Conservation (phyloP, 2,113 vertebrate genomes). For the Callopanchax toddi region DNA sequence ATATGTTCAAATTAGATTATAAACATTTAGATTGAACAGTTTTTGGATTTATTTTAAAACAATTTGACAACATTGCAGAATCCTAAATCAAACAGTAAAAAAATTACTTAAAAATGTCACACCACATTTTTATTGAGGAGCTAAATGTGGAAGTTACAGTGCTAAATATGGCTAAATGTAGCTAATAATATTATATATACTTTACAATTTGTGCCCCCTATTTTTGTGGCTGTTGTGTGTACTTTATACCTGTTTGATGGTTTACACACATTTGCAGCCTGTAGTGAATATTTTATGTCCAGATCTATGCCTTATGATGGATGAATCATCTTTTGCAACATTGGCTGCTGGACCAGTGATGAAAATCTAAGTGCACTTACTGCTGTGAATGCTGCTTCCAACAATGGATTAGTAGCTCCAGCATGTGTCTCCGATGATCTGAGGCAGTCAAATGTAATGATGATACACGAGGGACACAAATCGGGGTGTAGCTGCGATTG, state of each 20-base stretch:
- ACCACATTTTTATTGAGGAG: too few species aligned
- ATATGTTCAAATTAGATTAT: too few species aligned
- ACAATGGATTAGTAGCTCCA: conserved; percentile 8
- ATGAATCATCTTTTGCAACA: conserved; percentile 31
- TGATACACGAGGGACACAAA: not conserved
- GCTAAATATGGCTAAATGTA: too few species aligned
- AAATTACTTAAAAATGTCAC: not conserved
- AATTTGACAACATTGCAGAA: too few species aligned
- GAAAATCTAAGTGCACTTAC: conserved; percentile 8
- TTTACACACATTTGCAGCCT: conserved; percentile 2
- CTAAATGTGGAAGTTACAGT: too few species aligned
- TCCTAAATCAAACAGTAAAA: too few species aligned
- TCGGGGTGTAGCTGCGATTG: not conserved
- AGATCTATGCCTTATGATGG: conserved; percentile 21
- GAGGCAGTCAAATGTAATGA: conserved; percentile 24
- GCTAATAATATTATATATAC: too few species aligned
- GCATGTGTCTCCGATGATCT: conserved; percentile 19
- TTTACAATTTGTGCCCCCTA: too few species aligned
- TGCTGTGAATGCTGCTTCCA: conserved; percentile 22
- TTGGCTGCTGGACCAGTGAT: conserved; percentile 36
- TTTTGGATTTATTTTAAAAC: too few species aligned
- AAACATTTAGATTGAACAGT: too few species aligned
- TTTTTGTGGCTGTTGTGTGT: too few species aligned
- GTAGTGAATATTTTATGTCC: not conserved
- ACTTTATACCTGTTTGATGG: not conserved